phyloP scores from a whole-genome alignment of 1,140 invertebrate genomes.

The Neodiprion virginianus region DNA sequence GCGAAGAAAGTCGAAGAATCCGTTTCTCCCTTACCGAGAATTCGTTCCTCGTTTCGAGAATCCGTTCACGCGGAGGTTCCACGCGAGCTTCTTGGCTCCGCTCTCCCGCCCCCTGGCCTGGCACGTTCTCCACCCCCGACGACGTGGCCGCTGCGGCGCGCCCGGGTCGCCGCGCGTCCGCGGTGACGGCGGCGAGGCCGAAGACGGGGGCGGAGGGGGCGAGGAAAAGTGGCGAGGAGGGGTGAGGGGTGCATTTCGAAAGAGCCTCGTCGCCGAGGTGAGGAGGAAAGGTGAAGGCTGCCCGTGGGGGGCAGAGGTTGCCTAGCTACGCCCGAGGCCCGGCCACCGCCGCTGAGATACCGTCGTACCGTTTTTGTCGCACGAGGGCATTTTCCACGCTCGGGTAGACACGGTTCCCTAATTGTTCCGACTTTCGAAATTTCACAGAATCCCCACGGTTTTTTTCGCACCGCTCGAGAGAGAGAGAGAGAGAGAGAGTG shows the following conservation, averaged over 20 bases:
- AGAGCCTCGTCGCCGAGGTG: slow-evolving; percentile 53
- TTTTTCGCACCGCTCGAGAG: too few relatives aligned
- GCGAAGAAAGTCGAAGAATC: neutral
- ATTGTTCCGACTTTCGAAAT: neutral
- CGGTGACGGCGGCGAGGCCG: slow-evolving; percentile 48
- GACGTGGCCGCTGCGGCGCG: slow-evolving; percentile 59
- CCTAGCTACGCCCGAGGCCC: slow-evolving; percentile 62
- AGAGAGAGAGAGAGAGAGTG: too few relatives aligned
- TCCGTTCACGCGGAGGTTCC: neutral
- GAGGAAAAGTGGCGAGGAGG: slow-evolving; percentile 21
- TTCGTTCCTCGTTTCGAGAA: neutral
- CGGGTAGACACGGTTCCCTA: neutral
- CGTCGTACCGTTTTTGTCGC: slow-evolving; percentile 27
- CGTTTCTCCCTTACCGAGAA: too few relatives aligned
- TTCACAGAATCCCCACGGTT: too few relatives aligned
- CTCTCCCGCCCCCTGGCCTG: neutral
- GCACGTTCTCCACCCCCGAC: slow-evolving; percentile 1
- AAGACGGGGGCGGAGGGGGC: slow-evolving; percentile 29
- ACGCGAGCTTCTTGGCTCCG: neutral
- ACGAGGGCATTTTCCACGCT: neutral
- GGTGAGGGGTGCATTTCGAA: slow-evolving; percentile 48
- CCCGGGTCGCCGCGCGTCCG: slow-evolving; percentile 57
- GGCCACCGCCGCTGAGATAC: slow-evolving; percentile 56
- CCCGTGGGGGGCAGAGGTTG: slow-evolving; percentile 52
- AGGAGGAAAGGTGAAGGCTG: slow-evolving; percentile 44